Percentiles rank a stretch among this genome's conserved stretches.
phyloP scores from a whole-genome alignment of 2,888 invertebrate genomes.

The Phalangium opilio region DNA sequence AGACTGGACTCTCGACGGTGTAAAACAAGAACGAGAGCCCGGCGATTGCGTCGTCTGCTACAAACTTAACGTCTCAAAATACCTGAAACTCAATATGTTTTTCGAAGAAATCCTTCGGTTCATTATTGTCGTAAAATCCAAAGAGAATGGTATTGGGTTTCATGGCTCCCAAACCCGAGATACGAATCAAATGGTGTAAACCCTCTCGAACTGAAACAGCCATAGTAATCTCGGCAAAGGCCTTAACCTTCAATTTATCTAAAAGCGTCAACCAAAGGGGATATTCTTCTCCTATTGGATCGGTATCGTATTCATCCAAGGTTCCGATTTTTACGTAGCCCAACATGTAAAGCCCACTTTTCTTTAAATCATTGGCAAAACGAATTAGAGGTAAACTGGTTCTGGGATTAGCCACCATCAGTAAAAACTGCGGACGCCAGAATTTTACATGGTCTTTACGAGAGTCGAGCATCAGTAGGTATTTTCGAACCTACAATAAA shows the following conservation, averaged over 20 bases:
- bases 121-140: slow-evolving; percentile 69
- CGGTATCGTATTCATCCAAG: slow-evolving; percentile 38
- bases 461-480: slow-evolving; percentile 81
- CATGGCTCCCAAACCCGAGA: slow-evolving; percentile 96
- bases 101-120: slow-evolving; percentile 59
- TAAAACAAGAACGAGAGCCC: no score
- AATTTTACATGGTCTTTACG: slow-evolving; percentile 97
- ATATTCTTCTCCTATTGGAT: slow-evolving; percentile 59
- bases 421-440: slow-evolving; percentile 92
- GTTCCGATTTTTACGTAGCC: slow-evolving; percentile 57
- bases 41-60: no score
- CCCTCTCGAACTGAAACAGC: slow-evolving; percentile 73
- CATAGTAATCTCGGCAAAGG: slow-evolving; percentile 87
- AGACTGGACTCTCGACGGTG: no score
- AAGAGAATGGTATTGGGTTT: slow-evolving; percentile 94
- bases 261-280: slow-evolving; percentile 84
- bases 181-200: slow-evolving; percentile 71
- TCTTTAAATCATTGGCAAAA: slow-evolving; percentile 96
- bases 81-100: slow-evolving; percentile 11
- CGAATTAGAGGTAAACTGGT: slow-evolving; percentile 80
- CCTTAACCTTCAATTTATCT: slow-evolving; percentile 84
- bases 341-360: slow-evolving; percentile 66
- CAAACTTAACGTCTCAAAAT: background rate
- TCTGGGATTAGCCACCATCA: slow-evolving; percentile 80
- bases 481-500: slow-evolving; percentile 64